Percentiles rank a stretch among this genome's conserved stretches.
phyloP scores from a whole-genome alignment of 2,888 invertebrate genomes.

The Biston stratarius region DNA sequence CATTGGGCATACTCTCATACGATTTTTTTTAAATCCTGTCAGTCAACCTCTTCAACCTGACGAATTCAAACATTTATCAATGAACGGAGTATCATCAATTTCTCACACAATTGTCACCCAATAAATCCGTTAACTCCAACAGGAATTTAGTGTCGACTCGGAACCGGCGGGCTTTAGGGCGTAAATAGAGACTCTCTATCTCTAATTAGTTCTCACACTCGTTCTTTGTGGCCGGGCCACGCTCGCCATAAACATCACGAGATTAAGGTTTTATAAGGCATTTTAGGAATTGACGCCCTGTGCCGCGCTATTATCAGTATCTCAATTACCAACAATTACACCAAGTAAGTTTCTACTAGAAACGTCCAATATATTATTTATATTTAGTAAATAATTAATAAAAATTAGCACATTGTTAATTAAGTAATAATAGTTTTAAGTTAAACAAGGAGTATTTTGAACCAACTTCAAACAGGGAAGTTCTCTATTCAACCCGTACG shows the following conservation, averaged over 20 bases:
- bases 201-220: constrained; percentile 64
- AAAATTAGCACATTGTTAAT: no score
- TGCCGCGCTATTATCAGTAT: constrained; percentile 20
- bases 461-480: no score
- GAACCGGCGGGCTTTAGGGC: constrained; percentile 32
- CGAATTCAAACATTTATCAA: background rate
- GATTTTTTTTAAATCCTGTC: no score
- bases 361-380: no score
- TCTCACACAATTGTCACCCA: constrained; percentile 27
- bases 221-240: constrained; percentile 49
- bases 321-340: background rate
- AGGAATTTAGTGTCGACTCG: constrained; percentile 36
- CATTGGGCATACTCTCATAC: no score
- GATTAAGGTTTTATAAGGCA: constrained; percentile 45
- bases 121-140: constrained; percentile 39
- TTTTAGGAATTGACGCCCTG: constrained; percentile 35
- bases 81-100: background rate
- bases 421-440: no score
- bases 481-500: no score
- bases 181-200: constrained; percentile 53
- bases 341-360: no score
- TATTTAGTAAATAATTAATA: no score
- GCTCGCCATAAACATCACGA: constrained; percentile 53
- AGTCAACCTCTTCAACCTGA: background rate
- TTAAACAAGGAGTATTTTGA: no score